phyloP scores from a whole-genome alignment of 2,888 invertebrate species.

The Drosophila affinis region DNA sequence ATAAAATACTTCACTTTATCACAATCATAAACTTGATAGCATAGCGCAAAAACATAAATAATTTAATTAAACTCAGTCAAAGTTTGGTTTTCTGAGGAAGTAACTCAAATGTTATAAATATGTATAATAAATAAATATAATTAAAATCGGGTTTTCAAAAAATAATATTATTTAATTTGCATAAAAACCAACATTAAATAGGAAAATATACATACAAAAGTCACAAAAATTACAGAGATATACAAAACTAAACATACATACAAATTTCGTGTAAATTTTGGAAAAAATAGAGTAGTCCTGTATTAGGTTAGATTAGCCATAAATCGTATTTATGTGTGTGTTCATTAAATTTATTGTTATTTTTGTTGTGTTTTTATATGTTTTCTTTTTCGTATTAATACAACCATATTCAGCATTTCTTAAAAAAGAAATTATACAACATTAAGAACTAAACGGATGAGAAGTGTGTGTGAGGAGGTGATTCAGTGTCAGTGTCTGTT shows the following conservation, averaged over 20 bases:
- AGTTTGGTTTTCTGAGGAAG: neutral
- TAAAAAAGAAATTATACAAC: conserved; percentile 53
- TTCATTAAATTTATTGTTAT: conserved; percentile 33
- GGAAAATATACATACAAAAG: conserved; percentile 61
- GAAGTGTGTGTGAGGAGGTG: conserved; percentile 23
- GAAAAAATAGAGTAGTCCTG: conserved; percentile 22
- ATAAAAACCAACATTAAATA: conserved; percentile 61
- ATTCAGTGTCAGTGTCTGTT: conserved; percentile 17
- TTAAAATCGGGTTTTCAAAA: conserved; percentile 8
- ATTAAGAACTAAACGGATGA: conserved; percentile 65
- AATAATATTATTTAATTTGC: conserved; percentile 57
- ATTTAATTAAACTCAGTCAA: neutral
- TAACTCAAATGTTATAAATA: neutral
- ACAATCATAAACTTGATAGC: conserved; percentile 6
- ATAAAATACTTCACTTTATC: conserved; percentile 32
- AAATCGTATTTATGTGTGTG: conserved; percentile 23
- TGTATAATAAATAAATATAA: neutral
- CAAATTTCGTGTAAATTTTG: conserved; percentile 24
- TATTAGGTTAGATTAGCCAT: conserved; percentile 14
- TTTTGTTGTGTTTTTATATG: conserved; percentile 15
- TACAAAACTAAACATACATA: conserved; percentile 1
- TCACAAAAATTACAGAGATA: conserved; percentile 32
- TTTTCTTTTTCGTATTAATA: conserved; percentile 47
- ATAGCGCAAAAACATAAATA: conserved; percentile 4
- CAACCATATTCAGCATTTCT: conserved; percentile 69